Evolutionary conservation across 2,888 invertebrate species (phyloP), one percentile per base, ranked within the genome.

Genomic region (Cylindroiulus punctatus): DNA sequence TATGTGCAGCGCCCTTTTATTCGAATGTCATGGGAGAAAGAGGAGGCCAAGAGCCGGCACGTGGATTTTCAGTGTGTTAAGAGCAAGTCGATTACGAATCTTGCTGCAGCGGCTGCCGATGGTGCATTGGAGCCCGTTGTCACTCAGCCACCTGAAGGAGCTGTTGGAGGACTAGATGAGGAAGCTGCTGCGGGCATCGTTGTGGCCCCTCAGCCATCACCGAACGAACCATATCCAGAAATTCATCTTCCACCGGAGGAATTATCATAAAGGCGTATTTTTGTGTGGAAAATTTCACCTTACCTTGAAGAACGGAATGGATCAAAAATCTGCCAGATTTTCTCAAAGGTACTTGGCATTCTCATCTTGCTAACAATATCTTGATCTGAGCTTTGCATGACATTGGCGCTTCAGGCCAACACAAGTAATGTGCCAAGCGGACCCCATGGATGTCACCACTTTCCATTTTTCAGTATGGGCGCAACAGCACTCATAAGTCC

Each of bases 11-110:
- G 99, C 0, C 99, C 99, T 0, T 99, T 99, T 91, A 96, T 99
- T 86, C 98, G 98, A 90, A 97, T 98, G 96, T 98, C 98, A 0
- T 99, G 99, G 99, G 99, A 99, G 91, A 99, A 99, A 90, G 99
- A 99, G 90, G 99, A 99, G 90, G 99, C 98, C 0, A 98, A 98
- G 90, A 98, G 97, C 90, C 94, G 99, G 0, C 99, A 99, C 90
- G 99, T 99, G 0, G 99, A 99, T 91, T 99, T 99, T 90, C 97
- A 99, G 92, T 99, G 98, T 90, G 98, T 99, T 86, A 98, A 98
- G 91, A 98, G 97, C 3, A 98, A 99, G 90, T 98, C 98, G 0
- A 98, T 98, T 42, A 98, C 98, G 14, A 98, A 99, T 92, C 92
- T 99, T 88, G 97, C 98, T 0, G 98, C 98, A 89, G 98, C 97